A percentile compares a stretch with the other conserved stretches of the same genome.
Evolutionary conservation across 2,797 vertebrate genomes (phyloP).

Genomic region (Tympanoctomys barrerae): DNA sequence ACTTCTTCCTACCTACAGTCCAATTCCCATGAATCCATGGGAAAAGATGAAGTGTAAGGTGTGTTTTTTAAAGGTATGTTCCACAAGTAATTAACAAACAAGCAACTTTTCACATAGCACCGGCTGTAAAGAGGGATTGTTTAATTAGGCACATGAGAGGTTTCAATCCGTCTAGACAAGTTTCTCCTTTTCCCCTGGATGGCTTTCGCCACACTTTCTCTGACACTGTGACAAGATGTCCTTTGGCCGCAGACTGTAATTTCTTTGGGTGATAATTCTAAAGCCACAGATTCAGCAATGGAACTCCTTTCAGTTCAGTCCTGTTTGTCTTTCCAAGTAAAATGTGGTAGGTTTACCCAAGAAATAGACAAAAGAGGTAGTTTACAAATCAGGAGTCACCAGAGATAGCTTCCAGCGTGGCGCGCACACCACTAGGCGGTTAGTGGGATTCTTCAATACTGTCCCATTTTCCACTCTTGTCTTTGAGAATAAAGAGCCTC

Average conservation of each 20-base stretch:
- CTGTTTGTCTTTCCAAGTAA: conserved; percentile 76
- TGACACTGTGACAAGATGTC: conserved; percentile 71
- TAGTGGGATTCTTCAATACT: not conserved
- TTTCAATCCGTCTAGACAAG: conserved; percentile 81
- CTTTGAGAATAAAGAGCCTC: not conserved
- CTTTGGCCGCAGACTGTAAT: conserved; percentile 62
- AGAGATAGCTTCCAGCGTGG: not conserved
- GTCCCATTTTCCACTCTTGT: not conserved
- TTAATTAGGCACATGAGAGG: conserved; percentile 76
- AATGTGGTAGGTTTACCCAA: conserved; percentile 20
- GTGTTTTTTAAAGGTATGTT: conserved; percentile 54
- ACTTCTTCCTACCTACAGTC: conserved; percentile 15
- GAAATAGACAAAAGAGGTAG: conserved; percentile 23
- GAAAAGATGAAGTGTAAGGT: conserved; percentile 47
- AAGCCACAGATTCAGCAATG: conserved; percentile 34
- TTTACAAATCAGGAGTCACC: not conserved
- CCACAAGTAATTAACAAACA: conserved; percentile 70
- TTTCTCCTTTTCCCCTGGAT: conserved; percentile 73
- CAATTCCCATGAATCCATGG: conserved; percentile 21
- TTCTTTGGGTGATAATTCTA: conserved; percentile 75
- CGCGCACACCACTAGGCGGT: not conserved
- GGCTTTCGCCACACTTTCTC: conserved; percentile 56
- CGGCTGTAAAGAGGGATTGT: conserved; percentile 55
- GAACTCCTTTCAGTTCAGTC: conserved; percentile 71
- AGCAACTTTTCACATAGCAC: conserved; percentile 63